These are phyloP conservation scores for Aythya baeri DNA, from an alignment of 2,113 vertebrate species.

Conservation along the genomic window DNA sequence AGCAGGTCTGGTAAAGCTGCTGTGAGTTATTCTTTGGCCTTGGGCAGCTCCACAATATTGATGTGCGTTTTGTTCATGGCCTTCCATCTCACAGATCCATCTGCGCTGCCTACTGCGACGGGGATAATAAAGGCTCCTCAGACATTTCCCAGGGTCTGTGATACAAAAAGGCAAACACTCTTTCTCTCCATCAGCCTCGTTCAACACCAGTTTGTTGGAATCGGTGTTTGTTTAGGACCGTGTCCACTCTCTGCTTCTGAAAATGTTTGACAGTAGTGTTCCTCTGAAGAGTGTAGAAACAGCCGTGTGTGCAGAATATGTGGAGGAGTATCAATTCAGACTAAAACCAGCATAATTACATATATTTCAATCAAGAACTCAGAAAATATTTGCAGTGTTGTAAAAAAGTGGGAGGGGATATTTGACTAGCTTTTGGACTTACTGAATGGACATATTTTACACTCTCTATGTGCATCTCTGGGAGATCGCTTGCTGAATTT, in stretches of 20 bases:
- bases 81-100: background rate
- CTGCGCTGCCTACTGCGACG: background rate
- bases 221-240: background rate
- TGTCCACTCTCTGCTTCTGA: background rate
- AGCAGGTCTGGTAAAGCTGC: background rate
- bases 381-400: background rate
- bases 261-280: background rate
- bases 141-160: background rate
- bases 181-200: background rate
- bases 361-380: background rate
- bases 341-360: background rate
- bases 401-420: background rate
- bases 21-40: slow-evolving; percentile 17
- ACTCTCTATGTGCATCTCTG: background rate
- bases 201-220: background rate
- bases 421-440: background rate
- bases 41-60: background rate
- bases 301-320: background rate
- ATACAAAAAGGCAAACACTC: background rate
- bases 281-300: background rate
- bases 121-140: background rate
- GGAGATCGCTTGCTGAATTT: background rate
- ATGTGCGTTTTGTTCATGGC: background rate
- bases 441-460: background rate
- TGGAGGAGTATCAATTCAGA: background rate